Percentiles rank a stretch among this genome's conserved stretches.
Evolutionary conservation across 2,113 vertebrate species (phyloP).

Genomic region (Excalfactoria chinensis): DNA sequence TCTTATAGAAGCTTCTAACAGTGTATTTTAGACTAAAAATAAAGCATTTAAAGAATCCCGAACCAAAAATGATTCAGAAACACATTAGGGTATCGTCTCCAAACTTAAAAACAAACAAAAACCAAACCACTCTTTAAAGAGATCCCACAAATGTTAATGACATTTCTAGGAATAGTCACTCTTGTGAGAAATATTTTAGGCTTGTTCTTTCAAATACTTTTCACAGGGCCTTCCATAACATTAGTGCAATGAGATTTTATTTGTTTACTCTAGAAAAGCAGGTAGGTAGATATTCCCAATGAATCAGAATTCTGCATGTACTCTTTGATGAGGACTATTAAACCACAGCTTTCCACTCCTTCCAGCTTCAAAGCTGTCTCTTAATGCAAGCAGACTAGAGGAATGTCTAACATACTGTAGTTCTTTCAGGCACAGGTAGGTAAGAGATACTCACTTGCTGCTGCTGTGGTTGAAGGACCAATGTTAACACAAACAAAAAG

Average conservation of each 20-base stretch:
- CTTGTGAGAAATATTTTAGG: background rate
- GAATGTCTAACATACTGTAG: background rate
- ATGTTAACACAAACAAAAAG: background rate
- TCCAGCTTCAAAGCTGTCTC: background rate
- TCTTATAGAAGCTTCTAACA: background rate
- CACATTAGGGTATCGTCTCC: background rate
- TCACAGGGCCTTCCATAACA: background rate
- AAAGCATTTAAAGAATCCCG: background rate
- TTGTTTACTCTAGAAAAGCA: background rate
- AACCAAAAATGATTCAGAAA: background rate
- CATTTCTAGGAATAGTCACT: background rate
- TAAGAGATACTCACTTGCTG: background rate
- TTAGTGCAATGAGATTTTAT: fast-evolving
- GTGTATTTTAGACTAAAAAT: background rate
- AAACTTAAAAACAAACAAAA: background rate
- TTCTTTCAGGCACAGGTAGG: background rate
- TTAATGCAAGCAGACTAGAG: background rate
- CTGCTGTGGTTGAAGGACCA: background rate
- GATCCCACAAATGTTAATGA: background rate
- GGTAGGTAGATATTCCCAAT: fast-evolving
- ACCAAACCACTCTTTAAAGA: background rate
- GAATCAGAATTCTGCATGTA: background rate
- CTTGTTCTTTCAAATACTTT: background rate
- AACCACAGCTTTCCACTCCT: background rate
- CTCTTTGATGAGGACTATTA: background rate